Evolutionary conservation across 2,888 invertebrate genomes (phyloP).

Genomic region (Neoaliturus tenellus): DNA sequence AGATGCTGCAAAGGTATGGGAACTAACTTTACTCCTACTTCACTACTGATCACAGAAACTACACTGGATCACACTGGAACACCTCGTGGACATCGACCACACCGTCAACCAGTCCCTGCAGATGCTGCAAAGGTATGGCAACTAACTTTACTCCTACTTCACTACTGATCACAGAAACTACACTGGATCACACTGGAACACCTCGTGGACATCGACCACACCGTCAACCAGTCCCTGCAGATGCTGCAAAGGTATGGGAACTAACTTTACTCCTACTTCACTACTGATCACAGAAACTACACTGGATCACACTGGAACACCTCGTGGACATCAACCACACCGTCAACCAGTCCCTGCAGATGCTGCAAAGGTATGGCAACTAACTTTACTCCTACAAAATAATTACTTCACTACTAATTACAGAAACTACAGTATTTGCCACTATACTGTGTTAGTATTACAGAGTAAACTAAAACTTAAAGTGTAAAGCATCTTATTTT

Average conservation of each 20-base stretch:
- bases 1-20: slow-evolving; percentile 89
- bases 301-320: slow-evolving; percentile 91
- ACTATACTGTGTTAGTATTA: no score
- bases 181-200: slow-evolving; percentile 92
- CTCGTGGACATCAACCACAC: slow-evolving; percentile 93
- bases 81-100: slow-evolving; percentile 91
- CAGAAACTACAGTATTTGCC: no score
- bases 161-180: no score
- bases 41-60: no score
- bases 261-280: no score
- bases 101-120: slow-evolving; percentile 95
- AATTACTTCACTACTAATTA: no score
- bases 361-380: slow-evolving; percentile 88
- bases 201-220: slow-evolving; percentile 91
- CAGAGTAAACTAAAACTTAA: no score
- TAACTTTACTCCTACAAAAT: no score
- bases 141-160: no score
- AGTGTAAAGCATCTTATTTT: no score
- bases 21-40: no score
- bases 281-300: no score
- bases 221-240: slow-evolving; percentile 93
- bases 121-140: slow-evolving; percentile 88
- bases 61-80: slow-evolving; percentile 91
- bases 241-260: slow-evolving; percentile 89
- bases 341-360: slow-evolving; percentile 93